Evolutionary conservation across 2,888 invertebrate genomes (phyloP).

Genomic region (Hypsopygia costalis): DNA sequence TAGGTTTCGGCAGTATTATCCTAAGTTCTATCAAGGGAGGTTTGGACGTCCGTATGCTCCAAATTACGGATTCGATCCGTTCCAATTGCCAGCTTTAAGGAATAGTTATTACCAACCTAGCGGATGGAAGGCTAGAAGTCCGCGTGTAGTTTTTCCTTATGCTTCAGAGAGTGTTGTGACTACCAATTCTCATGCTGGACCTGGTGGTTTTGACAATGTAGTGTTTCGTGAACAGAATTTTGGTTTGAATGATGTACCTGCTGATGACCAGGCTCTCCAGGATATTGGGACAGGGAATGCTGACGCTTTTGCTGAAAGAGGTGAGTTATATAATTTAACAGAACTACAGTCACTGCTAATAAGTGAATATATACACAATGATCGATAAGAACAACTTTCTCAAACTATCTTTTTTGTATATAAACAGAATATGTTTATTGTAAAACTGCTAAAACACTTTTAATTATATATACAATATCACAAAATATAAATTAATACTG

Average conservation of each 20-base stretch:
- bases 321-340: constrained; percentile 59
- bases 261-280: constrained; percentile 82
- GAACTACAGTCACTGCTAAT: no score
- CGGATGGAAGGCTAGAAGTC: constrained; percentile 72
- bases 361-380: no score
- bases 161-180: constrained; percentile 57
- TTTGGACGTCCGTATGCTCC: constrained; percentile 64
- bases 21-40: constrained; percentile 57
- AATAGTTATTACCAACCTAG: constrained; percentile 47
- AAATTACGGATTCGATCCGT: constrained; percentile 53
- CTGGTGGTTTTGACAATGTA: constrained; percentile 60
- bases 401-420: no score
- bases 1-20: constrained; percentile 44
- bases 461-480: no score
- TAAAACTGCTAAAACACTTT: no score
- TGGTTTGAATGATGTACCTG: constrained; percentile 78
- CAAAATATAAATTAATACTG: no score
- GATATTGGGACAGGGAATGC: constrained; percentile 78
- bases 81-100: constrained; percentile 47
- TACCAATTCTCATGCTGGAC: constrained; percentile 67
- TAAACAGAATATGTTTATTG: no score
- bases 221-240: constrained; percentile 82
- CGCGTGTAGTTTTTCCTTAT: constrained; percentile 73
- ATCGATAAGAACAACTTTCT: no score
- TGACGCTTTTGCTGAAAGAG: constrained; percentile 82